A percentile compares a stretch with the other conserved stretches of the same genome.
Evolutionary conservation across 2,797 vertebrate genomes (phyloP).

Genomic region (Toxotes lorentzi): DNA sequence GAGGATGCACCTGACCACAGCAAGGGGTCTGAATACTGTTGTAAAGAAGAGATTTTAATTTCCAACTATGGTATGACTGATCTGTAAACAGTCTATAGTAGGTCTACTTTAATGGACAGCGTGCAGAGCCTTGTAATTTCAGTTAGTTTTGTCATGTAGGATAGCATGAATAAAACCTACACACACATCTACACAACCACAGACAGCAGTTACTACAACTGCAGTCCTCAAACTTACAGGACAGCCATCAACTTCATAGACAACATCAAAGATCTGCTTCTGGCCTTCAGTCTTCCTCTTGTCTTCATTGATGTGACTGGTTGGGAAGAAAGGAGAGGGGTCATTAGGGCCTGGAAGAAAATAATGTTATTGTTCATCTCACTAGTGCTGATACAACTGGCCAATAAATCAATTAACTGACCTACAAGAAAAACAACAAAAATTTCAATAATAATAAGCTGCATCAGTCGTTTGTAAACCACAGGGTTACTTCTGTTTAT

Average conservation of each 20-base stretch:
- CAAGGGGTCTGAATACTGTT: too few species aligned
- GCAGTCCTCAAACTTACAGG: conserved; percentile 88
- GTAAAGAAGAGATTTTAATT: too few species aligned
- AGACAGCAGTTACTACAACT: neutral
- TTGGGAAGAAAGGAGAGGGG: neutral
- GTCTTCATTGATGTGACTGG: conserved; percentile 98
- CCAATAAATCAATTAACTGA: neutral
- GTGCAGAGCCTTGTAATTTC: neutral
- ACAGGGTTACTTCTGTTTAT: too few species aligned
- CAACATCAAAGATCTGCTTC: conserved; percentile 98
- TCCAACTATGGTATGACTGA: neutral
- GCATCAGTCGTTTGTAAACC: too few species aligned
- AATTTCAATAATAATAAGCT: too few species aligned
- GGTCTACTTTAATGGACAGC: neutral
- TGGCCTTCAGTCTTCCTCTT: conserved; percentile 99
- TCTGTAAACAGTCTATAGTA: neutral
- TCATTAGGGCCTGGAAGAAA: neutral
- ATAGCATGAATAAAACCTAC: neutral
- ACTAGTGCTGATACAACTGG: neutral
- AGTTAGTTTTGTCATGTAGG: neutral
- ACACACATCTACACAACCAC: neutral
- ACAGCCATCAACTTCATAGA: conserved; percentile 98
- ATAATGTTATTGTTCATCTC: neutral
- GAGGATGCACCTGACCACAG: too few species aligned
- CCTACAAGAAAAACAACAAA: too few species aligned